phyloP scores from a whole-genome alignment of 2,113 vertebrate species.

The Corynorhinus townsendii region DNA sequence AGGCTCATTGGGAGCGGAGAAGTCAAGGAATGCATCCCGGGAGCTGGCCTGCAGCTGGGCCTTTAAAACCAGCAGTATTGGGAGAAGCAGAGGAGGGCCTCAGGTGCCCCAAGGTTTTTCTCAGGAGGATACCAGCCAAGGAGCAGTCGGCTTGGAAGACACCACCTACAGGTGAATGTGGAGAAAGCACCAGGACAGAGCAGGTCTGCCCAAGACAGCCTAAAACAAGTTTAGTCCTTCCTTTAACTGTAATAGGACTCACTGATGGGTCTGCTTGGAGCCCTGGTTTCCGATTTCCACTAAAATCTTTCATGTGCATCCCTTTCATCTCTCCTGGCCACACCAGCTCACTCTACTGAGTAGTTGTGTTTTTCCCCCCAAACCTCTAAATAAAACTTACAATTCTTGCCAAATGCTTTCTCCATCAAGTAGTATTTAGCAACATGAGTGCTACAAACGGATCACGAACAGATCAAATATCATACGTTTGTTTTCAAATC shows the following conservation, averaged over 20 bases:
- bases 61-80: neutral
- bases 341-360: neutral
- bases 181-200: neutral
- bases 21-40: neutral
- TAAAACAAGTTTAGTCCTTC: neutral
- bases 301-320: neutral
- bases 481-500: slow-evolving; percentile 40
- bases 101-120: neutral
- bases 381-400: slow-evolving; percentile 46
- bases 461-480: slow-evolving; percentile 49
- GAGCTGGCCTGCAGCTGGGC: neutral
- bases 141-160: neutral
- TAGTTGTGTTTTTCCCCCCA: neutral
- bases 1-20: neutral
- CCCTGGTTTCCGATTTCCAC: neutral
- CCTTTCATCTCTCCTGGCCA: neutral
- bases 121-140: neutral
- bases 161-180: neutral
- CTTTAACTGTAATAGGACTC: neutral
- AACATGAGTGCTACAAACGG: neutral
- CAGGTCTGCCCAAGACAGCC: neutral
- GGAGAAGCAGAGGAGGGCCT: neutral
- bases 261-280: neutral
- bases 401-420: slow-evolving; percentile 51
- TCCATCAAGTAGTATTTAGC: slow-evolving; percentile 33